Percentiles rank a stretch among this genome's conserved stretches.
These are phyloP conservation scores for Excalfactoria chinensis DNA, from an alignment of 2,113 vertebrate genomes.

Conservation along the genomic window DNA sequence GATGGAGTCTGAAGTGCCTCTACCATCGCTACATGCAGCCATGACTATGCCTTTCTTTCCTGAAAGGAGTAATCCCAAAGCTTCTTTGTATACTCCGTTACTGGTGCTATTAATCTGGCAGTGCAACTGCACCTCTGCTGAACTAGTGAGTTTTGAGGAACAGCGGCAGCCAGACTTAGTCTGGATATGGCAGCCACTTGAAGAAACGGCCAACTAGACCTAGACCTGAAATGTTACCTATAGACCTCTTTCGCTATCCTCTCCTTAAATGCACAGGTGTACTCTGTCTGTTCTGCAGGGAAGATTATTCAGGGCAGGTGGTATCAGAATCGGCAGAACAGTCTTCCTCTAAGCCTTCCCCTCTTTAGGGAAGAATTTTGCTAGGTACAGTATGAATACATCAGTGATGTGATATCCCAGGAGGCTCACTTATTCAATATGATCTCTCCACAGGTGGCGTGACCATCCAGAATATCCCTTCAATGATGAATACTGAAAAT, in stretches of 20 bases:
- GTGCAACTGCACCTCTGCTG: neutral
- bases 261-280: neutral
- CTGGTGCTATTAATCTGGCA: neutral
- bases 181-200: neutral
- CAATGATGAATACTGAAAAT: slow-evolving; percentile 86
- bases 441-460: slow-evolving; percentile 84
- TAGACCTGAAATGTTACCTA: neutral
- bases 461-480: slow-evolving; percentile 95
- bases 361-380: neutral
- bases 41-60: neutral
- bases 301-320: neutral
- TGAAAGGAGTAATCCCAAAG: neutral
- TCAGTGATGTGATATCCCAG: neutral
- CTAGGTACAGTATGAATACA: neutral
- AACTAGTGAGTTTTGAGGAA: neutral
- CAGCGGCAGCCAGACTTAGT: neutral
- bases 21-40: neutral
- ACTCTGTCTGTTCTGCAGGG: neutral
- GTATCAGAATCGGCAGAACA: neutral
- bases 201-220: neutral
- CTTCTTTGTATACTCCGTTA: neutral
- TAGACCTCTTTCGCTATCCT: neutral
- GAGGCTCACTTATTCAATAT: slow-evolving; percentile 3
- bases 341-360: neutral
- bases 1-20: neutral